Evolutionary conservation across 2,888 invertebrate genomes (phyloP).

Genomic region (Drosophila falleni): DNA sequence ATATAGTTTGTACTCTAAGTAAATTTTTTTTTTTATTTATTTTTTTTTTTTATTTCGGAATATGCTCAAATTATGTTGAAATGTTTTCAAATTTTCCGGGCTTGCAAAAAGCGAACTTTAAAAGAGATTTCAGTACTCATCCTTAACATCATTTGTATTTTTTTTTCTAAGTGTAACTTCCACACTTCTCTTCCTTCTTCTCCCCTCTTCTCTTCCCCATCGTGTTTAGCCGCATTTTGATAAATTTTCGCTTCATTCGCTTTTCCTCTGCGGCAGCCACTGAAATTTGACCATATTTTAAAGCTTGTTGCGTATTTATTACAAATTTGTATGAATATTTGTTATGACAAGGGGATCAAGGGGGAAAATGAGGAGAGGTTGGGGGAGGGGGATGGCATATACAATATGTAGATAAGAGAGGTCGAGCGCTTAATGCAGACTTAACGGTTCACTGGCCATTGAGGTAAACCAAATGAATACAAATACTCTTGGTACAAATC

Average conservation of each 20-base stretch:
- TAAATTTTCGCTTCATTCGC: conserved; percentile 43
- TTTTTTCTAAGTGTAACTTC: too few relatives aligned
- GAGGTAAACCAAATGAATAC: conserved; percentile 42
- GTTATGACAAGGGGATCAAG: conserved; percentile 1
- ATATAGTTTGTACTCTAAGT: too few relatives aligned
- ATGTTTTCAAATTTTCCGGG: too few relatives aligned
- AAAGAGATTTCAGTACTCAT: too few relatives aligned
- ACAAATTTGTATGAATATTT: conserved; percentile 35
- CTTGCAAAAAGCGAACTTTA: too few relatives aligned
- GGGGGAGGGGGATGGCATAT: background rate
- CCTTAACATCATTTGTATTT: too few relatives aligned
- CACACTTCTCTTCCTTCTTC: background rate
- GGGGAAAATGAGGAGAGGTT: background rate
- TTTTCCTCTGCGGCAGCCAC: conserved; percentile 13
- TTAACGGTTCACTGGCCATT: conserved; percentile 41
- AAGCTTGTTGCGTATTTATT: conserved; percentile 48
- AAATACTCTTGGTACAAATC: conserved; percentile 24
- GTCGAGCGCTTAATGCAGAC: conserved; percentile 39
- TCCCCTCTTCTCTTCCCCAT: background rate
- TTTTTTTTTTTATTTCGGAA: too few relatives aligned
- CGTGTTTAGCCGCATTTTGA: conserved; percentile 47
- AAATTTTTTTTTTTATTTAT: too few relatives aligned
- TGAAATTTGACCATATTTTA: conserved; percentile 46
- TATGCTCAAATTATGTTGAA: too few relatives aligned
- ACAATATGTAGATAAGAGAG: conserved; percentile 22